These are phyloP conservation scores for Coturnix japonica DNA, from an alignment of 2,113 vertebrate species.

Conservation along the genomic window DNA sequence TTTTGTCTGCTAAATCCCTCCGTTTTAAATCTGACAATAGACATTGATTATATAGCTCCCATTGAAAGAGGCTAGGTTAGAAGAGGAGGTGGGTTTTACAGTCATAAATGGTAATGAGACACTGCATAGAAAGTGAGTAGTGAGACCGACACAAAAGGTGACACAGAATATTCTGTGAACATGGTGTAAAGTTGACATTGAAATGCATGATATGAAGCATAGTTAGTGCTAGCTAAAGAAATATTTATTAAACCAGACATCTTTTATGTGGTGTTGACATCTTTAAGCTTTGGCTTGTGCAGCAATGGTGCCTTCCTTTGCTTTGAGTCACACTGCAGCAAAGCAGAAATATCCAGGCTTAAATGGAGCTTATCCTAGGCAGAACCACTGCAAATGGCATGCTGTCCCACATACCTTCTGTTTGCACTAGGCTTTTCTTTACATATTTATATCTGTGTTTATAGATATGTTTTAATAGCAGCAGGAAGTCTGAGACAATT, in stretches of 20 bases:
- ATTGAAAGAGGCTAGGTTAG: conserved; percentile 23
- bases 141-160: not conserved
- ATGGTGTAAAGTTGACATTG: conserved; percentile 19
- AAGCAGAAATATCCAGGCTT: not conserved
- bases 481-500: not conserved
- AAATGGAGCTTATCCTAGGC: not conserved
- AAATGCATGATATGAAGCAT: conserved; percentile 16
- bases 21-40: conserved; percentile 42
- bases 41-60: conserved; percentile 8
- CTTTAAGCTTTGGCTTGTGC: not conserved
- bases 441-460: not conserved
- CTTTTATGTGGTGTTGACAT: not conserved
- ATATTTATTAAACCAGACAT: not conserved
- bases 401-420: not conserved
- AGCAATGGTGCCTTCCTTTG: not conserved
- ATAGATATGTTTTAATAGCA: not conserved
- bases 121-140: not conserved
- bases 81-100: conserved; percentile 9
- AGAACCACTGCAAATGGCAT: not conserved
- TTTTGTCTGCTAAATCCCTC: conserved; percentile 49
- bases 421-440: not conserved
- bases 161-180: conserved; percentile 44
- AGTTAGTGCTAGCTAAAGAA: not conserved
- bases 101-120: conserved; percentile 27
- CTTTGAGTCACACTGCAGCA: not conserved